Base-by-base conservation (phyloP, 2,888 invertebrate genomes). In the Epistrophe eligans region DNA sequence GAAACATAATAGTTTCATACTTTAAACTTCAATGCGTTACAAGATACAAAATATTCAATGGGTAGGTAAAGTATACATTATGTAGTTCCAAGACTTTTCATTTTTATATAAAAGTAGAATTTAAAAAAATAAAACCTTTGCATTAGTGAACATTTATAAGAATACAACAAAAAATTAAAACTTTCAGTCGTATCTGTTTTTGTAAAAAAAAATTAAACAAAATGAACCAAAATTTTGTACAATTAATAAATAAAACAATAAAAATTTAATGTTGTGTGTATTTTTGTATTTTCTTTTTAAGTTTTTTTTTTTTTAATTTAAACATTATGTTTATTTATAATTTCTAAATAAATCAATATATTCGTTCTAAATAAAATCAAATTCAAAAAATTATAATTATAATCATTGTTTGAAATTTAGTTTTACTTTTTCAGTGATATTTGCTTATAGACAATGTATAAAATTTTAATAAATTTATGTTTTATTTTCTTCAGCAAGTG, bases 401-500 rank as follows among this genome's bases (percentile, higher is more conserved):
- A 55, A 55, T 24, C 3, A 32, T 55, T 66, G 6, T 67, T 50
- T 67, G 1, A 58, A 38, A 19, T 3, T 67, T 10, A 15, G 28
- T 28, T 6, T 28, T n/a, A n/a, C n/a, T n/a, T 40, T 24, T 19
- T 19, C 9, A 40, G n/a, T 70, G 38, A 55, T 70, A 38, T 70
- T 70, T 52, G 24, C 40, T 70, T 70, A 55, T 50, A 67, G 66
- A 50, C 48, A 50, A 28, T 19, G 52, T 70, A 40, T 55, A 70
- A 52, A 55, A 55, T 24, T 62, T 64, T 40, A 45, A n/a, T 66
- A 62, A 15, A 35, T 24, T 2, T 55, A 28, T 28, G 3, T 55
- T 55, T 55, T 28, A 15, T 55, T 35, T 66, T 48, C 11, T 77
- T 84, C 67, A 77, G 80, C 72, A 67, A 77, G 84, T 84, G 84